Percentiles rank a stretch among this genome's conserved stretches.
Evolutionary conservation across 1,140 invertebrate genomes (phyloP).

Genomic region (Macrotrachela quadricornifera): DNA sequence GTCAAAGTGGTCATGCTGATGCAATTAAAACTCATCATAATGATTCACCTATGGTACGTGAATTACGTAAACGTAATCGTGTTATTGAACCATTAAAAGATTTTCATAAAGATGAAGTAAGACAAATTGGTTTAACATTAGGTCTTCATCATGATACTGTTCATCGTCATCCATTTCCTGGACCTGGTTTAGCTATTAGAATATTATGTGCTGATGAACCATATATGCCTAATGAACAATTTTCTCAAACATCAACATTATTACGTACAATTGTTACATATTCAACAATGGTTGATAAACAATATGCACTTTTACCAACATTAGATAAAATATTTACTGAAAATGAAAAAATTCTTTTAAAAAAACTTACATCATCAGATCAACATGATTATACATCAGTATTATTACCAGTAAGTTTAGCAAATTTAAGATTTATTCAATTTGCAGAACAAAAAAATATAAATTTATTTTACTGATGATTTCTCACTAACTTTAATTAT

Average conservation of each 20-base stretch:
- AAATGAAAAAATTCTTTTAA: too few relatives aligned
- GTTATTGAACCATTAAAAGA: conserved; percentile 94
- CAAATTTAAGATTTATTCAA: too few relatives aligned
- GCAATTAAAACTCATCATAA: conserved; percentile 99
- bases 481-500: too few relatives aligned
- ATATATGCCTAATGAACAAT: conserved; percentile 68
- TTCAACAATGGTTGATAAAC: too few relatives aligned
- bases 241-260: conserved; percentile 69
- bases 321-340: too few relatives aligned
- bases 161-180: conserved; percentile 82
- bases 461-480: too few relatives aligned
- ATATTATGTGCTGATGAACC: conserved; percentile 85
- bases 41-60: conserved; percentile 78
- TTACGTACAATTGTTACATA: conserved; percentile 81
- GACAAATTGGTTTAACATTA: conserved; percentile 53
- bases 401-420: too few relatives aligned
- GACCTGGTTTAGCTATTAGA: conserved; percentile 67
- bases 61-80: conserved; percentile 52
- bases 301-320: too few relatives aligned
- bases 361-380: too few relatives aligned
- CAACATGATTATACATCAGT: too few relatives aligned
- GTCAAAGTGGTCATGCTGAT: conserved; percentile 57
- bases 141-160: conserved; percentile 65
- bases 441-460: too few relatives aligned
- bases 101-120: conserved; percentile 96